Percentiles rank a stretch among this genome's conserved stretches.
Evolutionary conservation across 2,888 invertebrate species (phyloP).

Genomic region (Eledona agricola): DNA sequence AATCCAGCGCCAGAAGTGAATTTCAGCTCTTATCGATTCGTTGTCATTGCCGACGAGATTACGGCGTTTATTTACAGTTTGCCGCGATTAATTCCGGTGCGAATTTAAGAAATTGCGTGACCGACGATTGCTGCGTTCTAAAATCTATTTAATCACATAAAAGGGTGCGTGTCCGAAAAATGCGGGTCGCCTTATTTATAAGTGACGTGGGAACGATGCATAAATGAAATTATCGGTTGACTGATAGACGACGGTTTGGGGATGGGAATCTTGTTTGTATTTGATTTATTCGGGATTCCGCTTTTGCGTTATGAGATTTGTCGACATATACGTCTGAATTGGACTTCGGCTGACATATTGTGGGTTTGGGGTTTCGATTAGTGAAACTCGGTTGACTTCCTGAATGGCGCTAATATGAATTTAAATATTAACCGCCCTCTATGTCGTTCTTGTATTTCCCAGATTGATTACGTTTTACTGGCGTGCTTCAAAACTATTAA

Average conservation of each 20-base stretch:
- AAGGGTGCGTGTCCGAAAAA: too few relatives aligned
- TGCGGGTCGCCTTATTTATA: slow-evolving; percentile 9
- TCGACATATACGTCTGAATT: slow-evolving; percentile 15
- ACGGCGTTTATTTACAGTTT: slow-evolving; percentile 25
- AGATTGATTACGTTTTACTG: too few relatives aligned
- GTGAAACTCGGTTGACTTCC: too few relatives aligned
- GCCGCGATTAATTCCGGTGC: slow-evolving; percentile 9
- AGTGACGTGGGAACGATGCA: slow-evolving; percentile 6
- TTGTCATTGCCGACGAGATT: slow-evolving; percentile 23
- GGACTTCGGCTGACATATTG: slow-evolving; percentile 1
- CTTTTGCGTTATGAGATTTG: slow-evolving; percentile 26
- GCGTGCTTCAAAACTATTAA: too few relatives aligned
- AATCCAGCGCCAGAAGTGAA: slow-evolving; percentile 19
- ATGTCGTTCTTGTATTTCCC: too few relatives aligned
- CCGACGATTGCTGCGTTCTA: too few relatives aligned
- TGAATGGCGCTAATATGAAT: too few relatives aligned
- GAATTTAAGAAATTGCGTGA: slow-evolving; percentile 1
- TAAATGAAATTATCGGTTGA: slow-evolving; percentile 34
- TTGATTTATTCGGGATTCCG: slow-evolving; percentile 30
- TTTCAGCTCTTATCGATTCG: slow-evolving; percentile 23
- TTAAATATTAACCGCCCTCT: too few relatives aligned
- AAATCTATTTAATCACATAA: too few relatives aligned
- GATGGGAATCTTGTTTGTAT: slow-evolving; percentile 32
- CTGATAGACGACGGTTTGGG: slow-evolving; percentile 31
- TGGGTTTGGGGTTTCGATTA: slow-evolving; percentile 1